Evolutionary conservation across 2,797 vertebrate genomes (phyloP).

Genomic region (Microctenopoma stevenorrisi): DNA sequence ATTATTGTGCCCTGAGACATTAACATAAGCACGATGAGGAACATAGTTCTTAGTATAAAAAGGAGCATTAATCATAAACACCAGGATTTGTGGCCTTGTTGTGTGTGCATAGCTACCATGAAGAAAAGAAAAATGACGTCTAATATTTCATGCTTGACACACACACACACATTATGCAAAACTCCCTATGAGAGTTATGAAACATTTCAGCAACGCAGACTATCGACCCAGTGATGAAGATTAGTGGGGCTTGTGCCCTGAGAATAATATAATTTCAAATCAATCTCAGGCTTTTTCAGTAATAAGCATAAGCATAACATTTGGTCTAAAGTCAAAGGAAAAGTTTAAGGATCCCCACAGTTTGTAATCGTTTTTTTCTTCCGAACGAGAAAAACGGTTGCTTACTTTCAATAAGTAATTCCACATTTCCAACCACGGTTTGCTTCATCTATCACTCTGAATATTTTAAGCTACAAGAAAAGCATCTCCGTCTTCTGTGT

Average conservation of each 20-base stretch:
- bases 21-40: not conserved
- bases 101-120: not conserved
- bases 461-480: conserved; percentile 21
- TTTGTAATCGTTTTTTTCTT: not conserved
- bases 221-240: not conserved
- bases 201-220: too few species aligned
- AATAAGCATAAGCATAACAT: not conserved
- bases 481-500: conserved; percentile 15
- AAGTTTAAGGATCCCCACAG: not conserved
- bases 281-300: not conserved
- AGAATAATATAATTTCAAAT: too few species aligned
- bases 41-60: not conserved
- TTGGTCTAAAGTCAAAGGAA: not conserved
- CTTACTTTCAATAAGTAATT: conserved; percentile 10
- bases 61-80: not conserved
- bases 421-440: conserved; percentile 1
- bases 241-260: too few species aligned
- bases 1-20: conserved; percentile 9
- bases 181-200: too few species aligned
- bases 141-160: not conserved
- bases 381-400: not conserved
- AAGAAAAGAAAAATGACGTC: not conserved
- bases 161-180: not conserved
- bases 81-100: not conserved
- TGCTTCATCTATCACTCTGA: conserved; percentile 25